Conservation (phyloP, 2,113 vertebrate genomes). For the Peromyscus maniculatus region DNA sequence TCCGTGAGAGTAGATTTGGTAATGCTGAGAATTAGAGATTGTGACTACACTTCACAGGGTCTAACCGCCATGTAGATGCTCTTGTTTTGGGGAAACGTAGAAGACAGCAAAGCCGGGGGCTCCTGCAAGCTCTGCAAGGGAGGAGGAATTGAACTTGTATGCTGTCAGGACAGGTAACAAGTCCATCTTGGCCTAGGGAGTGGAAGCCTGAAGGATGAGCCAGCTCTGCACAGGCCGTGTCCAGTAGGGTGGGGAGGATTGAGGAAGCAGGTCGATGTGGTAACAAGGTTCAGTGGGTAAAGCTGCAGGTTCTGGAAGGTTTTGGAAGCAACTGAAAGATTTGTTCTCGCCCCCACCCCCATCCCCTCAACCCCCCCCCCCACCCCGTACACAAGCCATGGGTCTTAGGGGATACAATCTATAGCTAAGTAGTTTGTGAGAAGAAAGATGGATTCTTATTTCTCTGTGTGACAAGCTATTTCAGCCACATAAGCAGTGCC, state of each 20-base stretch:
- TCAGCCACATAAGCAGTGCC: neutral
- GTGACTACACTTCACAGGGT: neutral
- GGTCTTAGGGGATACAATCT: neutral
- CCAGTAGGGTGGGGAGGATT: neutral
- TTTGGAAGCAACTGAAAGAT: neutral
- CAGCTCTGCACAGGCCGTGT: too few relatives aligned
- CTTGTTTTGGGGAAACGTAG: neutral
- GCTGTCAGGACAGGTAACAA: neutral
- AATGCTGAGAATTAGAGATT: neutral
- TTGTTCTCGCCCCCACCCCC: neutral
- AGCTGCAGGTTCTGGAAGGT: neutral
- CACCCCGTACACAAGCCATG: neutral
- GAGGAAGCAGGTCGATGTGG: neutral
- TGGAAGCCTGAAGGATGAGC: too few relatives aligned
- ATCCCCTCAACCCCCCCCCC: too few relatives aligned
- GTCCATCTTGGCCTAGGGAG: neutral
- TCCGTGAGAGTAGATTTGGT: neutral
- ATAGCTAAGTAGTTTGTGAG: neutral
- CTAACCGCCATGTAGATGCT: neutral
- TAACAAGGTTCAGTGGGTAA: neutral
- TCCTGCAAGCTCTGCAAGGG: neutral
- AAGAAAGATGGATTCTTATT: neutral
- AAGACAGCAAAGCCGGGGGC: neutral
- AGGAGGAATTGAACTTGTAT: neutral
- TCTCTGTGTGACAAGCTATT: neutral